Evolutionary conservation across 2,113 vertebrate species (phyloP).

Genomic region (Erinaceus europaeus): DNA sequence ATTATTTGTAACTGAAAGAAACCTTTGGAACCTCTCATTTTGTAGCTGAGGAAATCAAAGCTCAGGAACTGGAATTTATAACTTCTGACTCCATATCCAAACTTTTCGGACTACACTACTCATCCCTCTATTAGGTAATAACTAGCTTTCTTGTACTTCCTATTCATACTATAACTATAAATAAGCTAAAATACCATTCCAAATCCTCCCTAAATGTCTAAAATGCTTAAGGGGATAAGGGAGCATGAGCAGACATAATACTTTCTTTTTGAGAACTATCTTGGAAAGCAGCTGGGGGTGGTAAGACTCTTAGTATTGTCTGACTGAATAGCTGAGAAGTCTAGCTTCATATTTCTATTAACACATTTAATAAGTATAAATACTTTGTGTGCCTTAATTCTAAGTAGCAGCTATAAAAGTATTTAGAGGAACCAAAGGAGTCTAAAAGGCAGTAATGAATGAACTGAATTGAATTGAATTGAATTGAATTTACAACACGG

Average conservation of each 20-base stretch:
- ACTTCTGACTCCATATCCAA: background rate
- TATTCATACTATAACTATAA: background rate
- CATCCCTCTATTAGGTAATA: background rate
- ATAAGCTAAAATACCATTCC: conserved; percentile 22
- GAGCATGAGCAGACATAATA: background rate
- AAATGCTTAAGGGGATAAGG: background rate
- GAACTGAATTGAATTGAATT: background rate
- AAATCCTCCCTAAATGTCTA: conserved; percentile 30
- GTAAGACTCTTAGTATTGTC: conserved; percentile 26
- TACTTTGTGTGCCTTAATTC: background rate
- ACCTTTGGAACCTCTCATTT: conserved; percentile 8
- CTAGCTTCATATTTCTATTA: background rate
- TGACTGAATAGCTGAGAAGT: background rate
- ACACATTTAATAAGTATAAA: conserved; percentile 13
- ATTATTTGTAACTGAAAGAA: background rate
- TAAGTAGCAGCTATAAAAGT: background rate
- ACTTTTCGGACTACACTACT: background rate
- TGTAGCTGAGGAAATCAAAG: conserved; percentile 1
- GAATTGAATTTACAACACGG: background rate
- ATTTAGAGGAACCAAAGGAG: background rate
- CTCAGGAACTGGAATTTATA: conserved; percentile 1
- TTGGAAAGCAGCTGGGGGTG: background rate
- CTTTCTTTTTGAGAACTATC: conserved; percentile 15
- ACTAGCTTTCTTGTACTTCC: background rate
- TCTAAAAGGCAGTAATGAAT: background rate